These are phyloP conservation scores for Alcis repandata DNA, from an alignment of 2,888 invertebrate genomes.

Conservation along the genomic window DNA sequence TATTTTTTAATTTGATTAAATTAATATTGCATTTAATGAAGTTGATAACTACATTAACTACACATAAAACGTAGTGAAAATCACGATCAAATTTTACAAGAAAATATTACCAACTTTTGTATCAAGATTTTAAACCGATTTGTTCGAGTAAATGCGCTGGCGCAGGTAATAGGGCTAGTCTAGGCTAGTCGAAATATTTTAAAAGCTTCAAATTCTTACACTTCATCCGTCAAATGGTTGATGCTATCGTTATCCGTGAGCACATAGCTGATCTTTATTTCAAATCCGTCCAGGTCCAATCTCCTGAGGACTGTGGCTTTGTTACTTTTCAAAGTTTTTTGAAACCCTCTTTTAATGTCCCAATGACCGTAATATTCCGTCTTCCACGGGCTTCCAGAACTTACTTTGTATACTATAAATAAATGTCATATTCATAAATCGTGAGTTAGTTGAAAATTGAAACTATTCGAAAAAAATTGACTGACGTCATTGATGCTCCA, in stretches of 20 bases:
- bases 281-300: conserved; percentile 74
- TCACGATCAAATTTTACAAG: too few relatives aligned
- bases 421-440: neutral
- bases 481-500: too few relatives aligned
- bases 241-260: conserved; percentile 87
- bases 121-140: too few relatives aligned
- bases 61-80: too few relatives aligned
- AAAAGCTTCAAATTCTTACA: conserved; percentile 68
- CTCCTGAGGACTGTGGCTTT: conserved; percentile 72
- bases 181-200: neutral
- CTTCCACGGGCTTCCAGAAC: conserved; percentile 58
- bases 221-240: conserved; percentile 87
- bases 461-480: neutral
- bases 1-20: too few relatives aligned
- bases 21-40: too few relatives aligned
- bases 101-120: too few relatives aligned
- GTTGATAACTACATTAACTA: too few relatives aligned
- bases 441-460: neutral
- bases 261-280: conserved; percentile 86
- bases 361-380: conserved; percentile 69
- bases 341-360: conserved; percentile 58
- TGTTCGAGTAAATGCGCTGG: too few relatives aligned
- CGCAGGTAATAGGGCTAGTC: too few relatives aligned
- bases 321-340: conserved; percentile 49
- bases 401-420: conserved; percentile 74